A percentile compares a stretch with the other conserved stretches of the same genome.
These are phyloP conservation scores for Ictalurus furcatus DNA, from an alignment of 2,113 vertebrate species.

Conservation along the genomic window DNA sequence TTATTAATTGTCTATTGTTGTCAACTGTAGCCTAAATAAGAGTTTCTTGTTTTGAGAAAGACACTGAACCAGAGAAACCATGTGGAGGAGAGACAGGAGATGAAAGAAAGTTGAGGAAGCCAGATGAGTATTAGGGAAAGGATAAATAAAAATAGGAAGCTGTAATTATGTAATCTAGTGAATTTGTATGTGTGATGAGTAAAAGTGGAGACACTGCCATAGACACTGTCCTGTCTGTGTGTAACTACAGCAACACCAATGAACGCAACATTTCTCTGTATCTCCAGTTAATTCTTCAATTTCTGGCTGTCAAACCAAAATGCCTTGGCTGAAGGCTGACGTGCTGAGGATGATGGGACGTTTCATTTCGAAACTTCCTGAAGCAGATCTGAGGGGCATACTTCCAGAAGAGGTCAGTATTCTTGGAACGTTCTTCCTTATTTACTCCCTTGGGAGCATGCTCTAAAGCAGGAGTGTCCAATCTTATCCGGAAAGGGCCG, in stretches of 20 bases:
- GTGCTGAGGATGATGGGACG: slow-evolving; percentile 62
- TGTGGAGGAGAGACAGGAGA: not conserved
- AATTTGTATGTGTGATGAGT: not conserved
- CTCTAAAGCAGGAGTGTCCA: not conserved
- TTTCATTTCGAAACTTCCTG: slow-evolving; percentile 51
- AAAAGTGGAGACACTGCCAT: not conserved
- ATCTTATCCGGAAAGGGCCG: no score
- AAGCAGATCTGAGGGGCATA: slow-evolving; percentile 55
- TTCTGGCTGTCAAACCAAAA: slow-evolving; percentile 48
- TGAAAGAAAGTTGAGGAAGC: not conserved
- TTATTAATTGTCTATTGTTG: not conserved
- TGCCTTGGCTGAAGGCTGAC: slow-evolving; percentile 56
- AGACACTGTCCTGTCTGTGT: not conserved
- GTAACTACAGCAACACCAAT: slow-evolving; percentile 1
- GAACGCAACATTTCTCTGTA: not conserved
- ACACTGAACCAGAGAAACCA: not conserved
- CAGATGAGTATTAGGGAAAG: not conserved
- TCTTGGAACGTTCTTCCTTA: not conserved
- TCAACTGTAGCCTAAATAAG: not conserved
- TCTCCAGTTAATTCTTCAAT: slow-evolving; percentile 1
- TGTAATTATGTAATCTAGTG: not conserved
- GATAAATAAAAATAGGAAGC: not conserved
- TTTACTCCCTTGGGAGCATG: not conserved
- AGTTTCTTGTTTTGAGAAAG: not conserved
- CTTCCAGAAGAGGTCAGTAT: slow-evolving; percentile 53